A percentile compares a stretch with the other conserved stretches of the same genome.
Evolutionary conservation across 2,113 vertebrate genomes (phyloP).

Genomic region (Cyanoderma ruficeps): DNA sequence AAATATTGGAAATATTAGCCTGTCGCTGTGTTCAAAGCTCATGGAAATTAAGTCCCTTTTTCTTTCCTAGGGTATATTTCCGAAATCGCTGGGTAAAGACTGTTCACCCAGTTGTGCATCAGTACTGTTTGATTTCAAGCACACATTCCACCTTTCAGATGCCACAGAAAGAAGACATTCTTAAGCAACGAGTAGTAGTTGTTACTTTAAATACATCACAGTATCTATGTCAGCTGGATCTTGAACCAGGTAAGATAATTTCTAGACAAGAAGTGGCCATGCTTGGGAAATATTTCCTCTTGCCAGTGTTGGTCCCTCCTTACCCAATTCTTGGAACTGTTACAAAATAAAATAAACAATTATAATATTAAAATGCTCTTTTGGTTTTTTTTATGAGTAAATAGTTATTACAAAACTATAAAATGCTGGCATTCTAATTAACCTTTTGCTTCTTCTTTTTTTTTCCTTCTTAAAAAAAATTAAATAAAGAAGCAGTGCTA

Average conservation of each 20-base stretch:
- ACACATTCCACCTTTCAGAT: slow-evolving; percentile 97
- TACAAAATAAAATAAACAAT: background rate
- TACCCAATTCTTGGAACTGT: background rate
- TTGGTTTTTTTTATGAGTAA: background rate
- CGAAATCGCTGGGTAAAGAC: slow-evolving; percentile 99
- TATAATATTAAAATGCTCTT: background rate
- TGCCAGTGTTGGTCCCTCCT: background rate
- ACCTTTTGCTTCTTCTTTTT: background rate
- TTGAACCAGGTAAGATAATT: slow-evolving; percentile 87
- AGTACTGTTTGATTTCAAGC: slow-evolving; percentile 98
- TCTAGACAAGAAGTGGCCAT: background rate
- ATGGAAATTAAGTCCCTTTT: slow-evolving; percentile 48
- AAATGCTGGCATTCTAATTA: background rate
- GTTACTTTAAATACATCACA: slow-evolving; percentile 98
- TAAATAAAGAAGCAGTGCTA: background rate
- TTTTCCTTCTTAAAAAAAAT: background rate
- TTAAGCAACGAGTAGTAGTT: slow-evolving; percentile 93
- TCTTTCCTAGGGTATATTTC: slow-evolving; percentile 92
- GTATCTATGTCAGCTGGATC: slow-evolving; percentile 97
- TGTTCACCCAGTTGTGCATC: slow-evolving; percentile 96
- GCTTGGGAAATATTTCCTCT: background rate
- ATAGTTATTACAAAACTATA: background rate
- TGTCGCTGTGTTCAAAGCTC: background rate
- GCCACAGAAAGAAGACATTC: slow-evolving; percentile 95
- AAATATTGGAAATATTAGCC: background rate